Conservation (phyloP, 2,888 invertebrate genomes). For the Vesta saturnalis region DNA sequence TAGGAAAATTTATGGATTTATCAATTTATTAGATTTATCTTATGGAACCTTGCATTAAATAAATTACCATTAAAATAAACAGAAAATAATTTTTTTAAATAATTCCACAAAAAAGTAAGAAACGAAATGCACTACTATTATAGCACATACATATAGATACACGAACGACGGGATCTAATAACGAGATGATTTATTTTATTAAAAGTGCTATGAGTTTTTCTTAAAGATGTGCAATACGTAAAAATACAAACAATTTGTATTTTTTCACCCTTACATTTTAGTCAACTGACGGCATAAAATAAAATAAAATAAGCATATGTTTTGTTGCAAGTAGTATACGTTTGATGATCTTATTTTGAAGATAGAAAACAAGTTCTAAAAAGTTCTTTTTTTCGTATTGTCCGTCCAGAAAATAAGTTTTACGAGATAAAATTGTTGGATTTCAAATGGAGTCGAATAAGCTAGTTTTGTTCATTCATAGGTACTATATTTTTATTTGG, state of each 20-base stretch:
- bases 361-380: conserved; percentile 4
- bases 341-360: conserved; percentile 9
- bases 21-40: conserved; percentile 33
- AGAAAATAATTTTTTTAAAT: too few relatives aligned
- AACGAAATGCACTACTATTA: too few relatives aligned
- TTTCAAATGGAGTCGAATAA: conserved; percentile 12
- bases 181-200: too few relatives aligned
- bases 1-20: conserved; percentile 37
- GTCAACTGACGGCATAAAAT: not conserved
- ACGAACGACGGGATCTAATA: too few relatives aligned
- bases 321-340: conserved; percentile 6
- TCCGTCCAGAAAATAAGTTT: conserved; percentile 12
- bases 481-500: conserved; percentile 9
- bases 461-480: conserved; percentile 13
- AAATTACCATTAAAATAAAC: not conserved
- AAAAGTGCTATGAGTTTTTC: too few relatives aligned
- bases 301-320: not conserved
- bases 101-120: too few relatives aligned
- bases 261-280: too few relatives aligned
- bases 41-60: not conserved
- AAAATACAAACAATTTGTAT: too few relatives aligned
- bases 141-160: too few relatives aligned
- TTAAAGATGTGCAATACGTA: too few relatives aligned
- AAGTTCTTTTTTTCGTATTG: conserved; percentile 11
- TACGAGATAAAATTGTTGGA: conserved; percentile 13